A percentile compares a stretch with the other conserved stretches of the same genome.
These are phyloP conservation scores for Anagrus nilaparvatae DNA, from an alignment of 1,140 invertebrate species.

Conservation along the genomic window DNA sequence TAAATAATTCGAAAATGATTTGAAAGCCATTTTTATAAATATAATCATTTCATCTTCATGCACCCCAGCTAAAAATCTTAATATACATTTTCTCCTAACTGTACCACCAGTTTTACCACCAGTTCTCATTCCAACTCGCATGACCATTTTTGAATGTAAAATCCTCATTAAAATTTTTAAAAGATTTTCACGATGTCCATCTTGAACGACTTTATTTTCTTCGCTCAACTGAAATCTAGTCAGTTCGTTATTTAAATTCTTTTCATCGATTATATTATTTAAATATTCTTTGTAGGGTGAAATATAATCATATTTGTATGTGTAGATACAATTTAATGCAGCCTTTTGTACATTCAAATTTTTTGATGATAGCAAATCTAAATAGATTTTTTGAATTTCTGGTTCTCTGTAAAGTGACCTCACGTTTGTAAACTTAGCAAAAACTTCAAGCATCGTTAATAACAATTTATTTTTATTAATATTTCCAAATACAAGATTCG, in stretches of 20 bases:
- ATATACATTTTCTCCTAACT: conserved; percentile 59
- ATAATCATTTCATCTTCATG: conserved; percentile 63
- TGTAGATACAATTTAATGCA: conserved; percentile 73
- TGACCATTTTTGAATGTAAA: conserved; percentile 81
- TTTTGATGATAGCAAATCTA: conserved; percentile 68
- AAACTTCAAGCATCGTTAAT: conserved; percentile 62
- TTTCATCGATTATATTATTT: conserved; percentile 71
- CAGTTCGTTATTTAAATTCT: conserved; percentile 77
- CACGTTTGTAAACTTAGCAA: conserved; percentile 73
- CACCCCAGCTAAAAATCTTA: conserved; percentile 74
- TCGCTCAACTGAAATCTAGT: conserved; percentile 65
- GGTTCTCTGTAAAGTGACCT: conserved; percentile 64
- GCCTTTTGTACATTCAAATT: conserved; percentile 71
- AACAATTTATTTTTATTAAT: conserved; percentile 53
- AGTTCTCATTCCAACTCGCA: conserved; percentile 57
- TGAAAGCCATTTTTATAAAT: conserved; percentile 78
- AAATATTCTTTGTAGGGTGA: conserved; percentile 68
- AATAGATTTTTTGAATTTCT: conserved; percentile 62
- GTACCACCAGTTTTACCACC: conserved; percentile 63
- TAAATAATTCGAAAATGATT: conserved; percentile 56
- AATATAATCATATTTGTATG: conserved; percentile 71
- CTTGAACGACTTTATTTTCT: conserved; percentile 53
- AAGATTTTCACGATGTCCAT: conserved; percentile 62
- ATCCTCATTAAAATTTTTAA: conserved; percentile 78
- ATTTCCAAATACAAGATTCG: conserved; percentile 29